These are phyloP conservation scores for Apotomis turbidana DNA, from an alignment of 2,888 invertebrate species.

Conservation along the genomic window DNA sequence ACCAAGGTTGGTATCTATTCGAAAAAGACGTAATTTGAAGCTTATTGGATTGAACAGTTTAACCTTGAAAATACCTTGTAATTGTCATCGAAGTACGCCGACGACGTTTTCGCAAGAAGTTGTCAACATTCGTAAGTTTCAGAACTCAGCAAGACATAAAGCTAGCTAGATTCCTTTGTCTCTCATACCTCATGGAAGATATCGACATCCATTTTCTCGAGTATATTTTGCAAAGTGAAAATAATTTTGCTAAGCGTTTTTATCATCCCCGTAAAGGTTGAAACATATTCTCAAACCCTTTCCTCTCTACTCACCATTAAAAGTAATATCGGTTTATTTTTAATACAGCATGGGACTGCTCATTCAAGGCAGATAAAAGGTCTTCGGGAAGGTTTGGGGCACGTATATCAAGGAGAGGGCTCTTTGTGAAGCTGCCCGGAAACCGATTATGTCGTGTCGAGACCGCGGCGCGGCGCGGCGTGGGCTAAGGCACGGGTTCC, in stretches of 20 bases:
- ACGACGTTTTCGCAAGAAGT: too few relatives aligned
- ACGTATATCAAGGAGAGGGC: constrained; percentile 8
- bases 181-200: too few relatives aligned
- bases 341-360: constrained; percentile 25
- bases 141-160: too few relatives aligned
- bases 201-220: too few relatives aligned
- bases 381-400: constrained; percentile 5
- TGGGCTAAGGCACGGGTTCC: constrained; percentile 3
- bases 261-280: neutral
- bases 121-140: too few relatives aligned
- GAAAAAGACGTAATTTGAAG: neutral
- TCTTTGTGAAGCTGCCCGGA: constrained; percentile 22
- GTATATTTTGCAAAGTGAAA: too few relatives aligned
- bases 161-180: too few relatives aligned
- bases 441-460: constrained; percentile 24
- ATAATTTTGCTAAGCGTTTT: too few relatives aligned
- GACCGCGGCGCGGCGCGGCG: neutral
- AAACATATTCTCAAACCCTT: constrained; percentile 7
- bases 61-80: neutral
- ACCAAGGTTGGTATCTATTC: too few relatives aligned
- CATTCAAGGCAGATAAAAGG: constrained; percentile 23
- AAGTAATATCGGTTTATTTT: constrained; percentile 18
- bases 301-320: constrained; percentile 12
- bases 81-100: neutral
- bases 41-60: neutral